These are phyloP conservation scores for Drosophila leonis DNA, from an alignment of 2,888 invertebrate species.

Conservation along the genomic window DNA sequence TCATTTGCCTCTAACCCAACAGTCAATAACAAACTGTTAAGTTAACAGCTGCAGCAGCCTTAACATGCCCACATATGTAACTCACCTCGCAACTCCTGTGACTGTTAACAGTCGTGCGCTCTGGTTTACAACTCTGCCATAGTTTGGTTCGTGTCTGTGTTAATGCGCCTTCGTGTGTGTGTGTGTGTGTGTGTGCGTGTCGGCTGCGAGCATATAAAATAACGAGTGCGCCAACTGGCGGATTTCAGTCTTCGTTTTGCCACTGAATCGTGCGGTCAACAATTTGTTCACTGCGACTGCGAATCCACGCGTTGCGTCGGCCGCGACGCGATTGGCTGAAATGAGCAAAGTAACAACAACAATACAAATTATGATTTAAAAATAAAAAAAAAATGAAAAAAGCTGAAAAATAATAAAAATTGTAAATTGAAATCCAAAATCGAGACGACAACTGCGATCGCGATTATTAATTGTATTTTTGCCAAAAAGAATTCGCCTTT, in stretches of 20 bases:
- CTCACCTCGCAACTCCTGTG: conserved; percentile 31
- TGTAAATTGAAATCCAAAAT: conserved; percentile 2
- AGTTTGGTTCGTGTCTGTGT: conserved; percentile 25
- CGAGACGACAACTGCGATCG: not conserved
- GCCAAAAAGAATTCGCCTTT: conserved; percentile 6
- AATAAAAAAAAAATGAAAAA: not conserved
- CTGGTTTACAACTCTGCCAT: conserved; percentile 5
- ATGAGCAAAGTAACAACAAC: conserved; percentile 40
- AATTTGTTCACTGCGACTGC: conserved; percentile 52
- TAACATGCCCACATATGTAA: conserved; percentile 2
- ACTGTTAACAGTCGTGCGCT: conserved; percentile 35
- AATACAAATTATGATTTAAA: conserved; percentile 5
- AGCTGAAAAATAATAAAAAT: not conserved
- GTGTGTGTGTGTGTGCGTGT: conserved; percentile 5
- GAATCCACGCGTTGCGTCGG: conserved; percentile 59
- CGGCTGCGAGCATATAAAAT: conserved; percentile 65
- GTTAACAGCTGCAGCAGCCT: conserved; percentile 12
- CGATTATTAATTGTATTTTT: conserved; percentile 12
- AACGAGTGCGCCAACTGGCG: conserved; percentile 72
- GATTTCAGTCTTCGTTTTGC: conserved; percentile 80
- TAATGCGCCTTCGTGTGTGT: not conserved
- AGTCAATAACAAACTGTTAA: conserved; percentile 18
- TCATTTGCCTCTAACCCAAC: not conserved
- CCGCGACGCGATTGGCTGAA: conserved; percentile 67
- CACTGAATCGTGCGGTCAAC: conserved; percentile 79